Percentiles rank a stretch among this genome's conserved stretches.
Conservation (phyloP, 2,888 invertebrate species). For the Andrena marginata region DNA sequence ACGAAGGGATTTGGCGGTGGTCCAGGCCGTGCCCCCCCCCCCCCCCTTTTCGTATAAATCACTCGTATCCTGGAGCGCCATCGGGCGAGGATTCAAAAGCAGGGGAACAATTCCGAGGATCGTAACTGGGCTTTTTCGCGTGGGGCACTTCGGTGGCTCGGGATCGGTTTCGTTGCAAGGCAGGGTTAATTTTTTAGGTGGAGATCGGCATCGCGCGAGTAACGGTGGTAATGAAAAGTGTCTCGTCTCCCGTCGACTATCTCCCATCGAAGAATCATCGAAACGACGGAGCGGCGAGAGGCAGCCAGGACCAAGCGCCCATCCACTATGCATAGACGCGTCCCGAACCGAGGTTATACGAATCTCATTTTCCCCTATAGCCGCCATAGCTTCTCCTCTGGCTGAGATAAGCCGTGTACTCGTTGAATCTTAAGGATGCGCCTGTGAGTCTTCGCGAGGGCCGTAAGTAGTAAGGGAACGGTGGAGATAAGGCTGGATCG, state of each 20-base stretch:
- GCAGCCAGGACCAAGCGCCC: slow-evolving; percentile 9
- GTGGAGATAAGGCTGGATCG: slow-evolving; percentile 66
- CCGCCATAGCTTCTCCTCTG: slow-evolving; percentile 70
- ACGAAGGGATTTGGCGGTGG: slow-evolving; percentile 46
- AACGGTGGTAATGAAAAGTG: too few species aligned
- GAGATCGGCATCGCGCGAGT: too few species aligned
- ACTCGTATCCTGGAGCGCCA: slow-evolving; percentile 9
- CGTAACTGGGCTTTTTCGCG: neutral
- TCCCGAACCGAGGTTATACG: slow-evolving; percentile 68
- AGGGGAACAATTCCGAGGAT: slow-evolving; percentile 29
- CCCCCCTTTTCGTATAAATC: slow-evolving; percentile 47
- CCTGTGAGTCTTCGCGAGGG: slow-evolving; percentile 57
- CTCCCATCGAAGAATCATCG: slow-evolving; percentile 48
- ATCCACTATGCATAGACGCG: slow-evolving; percentile 68
- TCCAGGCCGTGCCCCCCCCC: slow-evolving; percentile 18
- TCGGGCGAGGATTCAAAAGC: slow-evolving; percentile 33
- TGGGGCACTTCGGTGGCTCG: too few species aligned
- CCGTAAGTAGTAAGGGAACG: slow-evolving; percentile 44
- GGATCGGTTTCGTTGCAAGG: too few species aligned
- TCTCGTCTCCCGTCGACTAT: too few species aligned
- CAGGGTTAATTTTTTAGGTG: too few species aligned
- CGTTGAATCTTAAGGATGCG: slow-evolving; percentile 73
- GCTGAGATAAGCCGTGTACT: slow-evolving; percentile 72
- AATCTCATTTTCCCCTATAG: slow-evolving; percentile 74
- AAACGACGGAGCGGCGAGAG: slow-evolving; percentile 28